Percentiles rank a stretch among this genome's conserved stretches.
Evolutionary conservation across 2,888 invertebrate genomes (phyloP).

Genomic region (Nematopogon swammerdamellus): DNA sequence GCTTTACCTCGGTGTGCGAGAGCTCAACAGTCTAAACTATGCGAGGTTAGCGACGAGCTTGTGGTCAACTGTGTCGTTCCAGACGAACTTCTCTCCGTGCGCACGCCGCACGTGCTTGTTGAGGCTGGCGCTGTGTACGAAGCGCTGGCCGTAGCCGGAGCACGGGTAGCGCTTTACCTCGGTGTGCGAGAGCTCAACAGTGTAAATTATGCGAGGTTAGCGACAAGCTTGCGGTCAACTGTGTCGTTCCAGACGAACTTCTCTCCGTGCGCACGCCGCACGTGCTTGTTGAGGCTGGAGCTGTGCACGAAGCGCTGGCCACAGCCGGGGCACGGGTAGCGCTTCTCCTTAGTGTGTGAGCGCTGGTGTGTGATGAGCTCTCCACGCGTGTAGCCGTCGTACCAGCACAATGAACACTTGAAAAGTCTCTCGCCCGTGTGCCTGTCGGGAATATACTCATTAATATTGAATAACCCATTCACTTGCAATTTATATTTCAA

Average conservation of each 20-base stretch:
- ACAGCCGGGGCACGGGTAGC: constrained; percentile 37
- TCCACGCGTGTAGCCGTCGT: constrained; percentile 32
- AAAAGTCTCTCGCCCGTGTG: constrained; percentile 38
- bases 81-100: constrained; percentile 19
- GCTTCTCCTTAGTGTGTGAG: constrained; percentile 41
- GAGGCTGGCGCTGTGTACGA: constrained; percentile 39
- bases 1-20: constrained; percentile 41
- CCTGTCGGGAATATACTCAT: constrained; percentile 21
- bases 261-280: constrained; percentile 30
- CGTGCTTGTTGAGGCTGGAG: constrained; percentile 44
- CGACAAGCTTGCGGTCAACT: constrained; percentile 1
- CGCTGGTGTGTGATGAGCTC: constrained; percentile 35
- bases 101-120: constrained; percentile 44
- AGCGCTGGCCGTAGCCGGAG: constrained; percentile 34
- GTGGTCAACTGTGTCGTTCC: too few species aligned
- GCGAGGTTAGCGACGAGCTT: too few species aligned
- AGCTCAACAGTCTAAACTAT: too few species aligned
- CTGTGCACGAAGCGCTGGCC: constrained; percentile 38
- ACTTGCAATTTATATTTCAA: too few species aligned
- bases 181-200: too few species aligned
- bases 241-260: not conserved
- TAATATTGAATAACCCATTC: not conserved
- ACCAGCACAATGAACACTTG: constrained; percentile 33
- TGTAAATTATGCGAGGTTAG: too few species aligned
- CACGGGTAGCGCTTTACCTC: constrained; percentile 41